Conservation (phyloP, 1,140 invertebrate genomes). For the Dendrolimus kikuchii region DNA sequence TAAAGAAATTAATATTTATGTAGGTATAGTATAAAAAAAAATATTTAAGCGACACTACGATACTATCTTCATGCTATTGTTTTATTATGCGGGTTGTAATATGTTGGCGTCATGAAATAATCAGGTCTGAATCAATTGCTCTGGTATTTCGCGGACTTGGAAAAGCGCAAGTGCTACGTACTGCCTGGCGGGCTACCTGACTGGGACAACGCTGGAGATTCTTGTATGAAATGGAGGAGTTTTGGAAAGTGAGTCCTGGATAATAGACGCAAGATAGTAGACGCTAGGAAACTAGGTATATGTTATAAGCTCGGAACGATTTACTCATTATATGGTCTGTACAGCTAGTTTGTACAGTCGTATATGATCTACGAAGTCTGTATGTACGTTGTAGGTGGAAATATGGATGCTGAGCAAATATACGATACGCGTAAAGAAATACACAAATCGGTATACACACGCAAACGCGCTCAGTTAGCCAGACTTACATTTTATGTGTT, state of each 20-base stretch:
- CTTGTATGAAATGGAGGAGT: conserved; percentile 88
- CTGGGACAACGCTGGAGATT: conserved; percentile 85
- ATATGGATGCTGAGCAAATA: no score
- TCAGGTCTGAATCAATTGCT: conserved; percentile 91
- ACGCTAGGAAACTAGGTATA: no score
- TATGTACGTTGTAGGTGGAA: no score
- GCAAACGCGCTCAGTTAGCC: no score
- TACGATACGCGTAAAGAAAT: no score
- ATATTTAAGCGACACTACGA: no score
- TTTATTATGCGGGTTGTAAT: neutral
- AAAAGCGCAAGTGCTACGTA: conserved; percentile 86
- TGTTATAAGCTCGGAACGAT: no score
- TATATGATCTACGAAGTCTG: no score
- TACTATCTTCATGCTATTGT: neutral
- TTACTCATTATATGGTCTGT: no score
- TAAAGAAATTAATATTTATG: neutral
- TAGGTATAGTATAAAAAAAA: neutral
- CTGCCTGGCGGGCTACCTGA: conserved; percentile 78
- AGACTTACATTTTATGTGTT: no score
- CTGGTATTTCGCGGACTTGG: conserved; percentile 95
- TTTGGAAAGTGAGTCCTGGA: conserved; percentile 81
- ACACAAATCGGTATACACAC: no score
- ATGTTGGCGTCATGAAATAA: neutral
- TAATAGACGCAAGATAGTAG: neutral
- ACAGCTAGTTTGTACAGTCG: no score